Conservation (phyloP, 2,797 vertebrate genomes). For the Myiothlypis coronata region DNA sequence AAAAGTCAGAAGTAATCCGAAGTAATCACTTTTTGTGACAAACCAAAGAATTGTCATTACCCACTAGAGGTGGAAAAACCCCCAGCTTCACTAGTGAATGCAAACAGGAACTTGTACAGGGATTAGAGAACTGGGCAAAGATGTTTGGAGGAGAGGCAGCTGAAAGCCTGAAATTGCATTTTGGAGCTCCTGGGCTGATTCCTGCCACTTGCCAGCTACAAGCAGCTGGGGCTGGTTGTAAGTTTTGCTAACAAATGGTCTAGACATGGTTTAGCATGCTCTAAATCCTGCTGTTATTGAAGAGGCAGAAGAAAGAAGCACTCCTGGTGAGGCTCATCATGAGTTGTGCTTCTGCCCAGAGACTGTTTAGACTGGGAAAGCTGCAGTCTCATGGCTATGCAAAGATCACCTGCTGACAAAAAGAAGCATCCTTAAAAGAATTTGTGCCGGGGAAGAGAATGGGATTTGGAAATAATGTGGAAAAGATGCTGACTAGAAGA, state of each 20-base stretch:
- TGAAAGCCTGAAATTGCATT: background rate
- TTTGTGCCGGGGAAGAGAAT: background rate
- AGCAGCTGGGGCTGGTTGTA: background rate
- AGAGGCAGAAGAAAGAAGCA: background rate
- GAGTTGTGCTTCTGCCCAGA: background rate
- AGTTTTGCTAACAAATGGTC: background rate
- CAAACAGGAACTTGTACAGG: fast-evolving
- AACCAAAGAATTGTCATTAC: background rate
- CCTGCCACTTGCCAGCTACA: background rate
- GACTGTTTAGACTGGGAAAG: background rate
- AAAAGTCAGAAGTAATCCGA: no score
- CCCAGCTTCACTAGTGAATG: background rate
- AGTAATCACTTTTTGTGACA: background rate
- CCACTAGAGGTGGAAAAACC: fast-evolving
- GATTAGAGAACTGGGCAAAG: background rate
- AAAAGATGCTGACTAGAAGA: background rate
- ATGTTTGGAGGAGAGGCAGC: background rate
- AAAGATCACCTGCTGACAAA: background rate
- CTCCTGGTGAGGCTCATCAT: background rate
- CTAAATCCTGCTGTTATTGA: background rate
- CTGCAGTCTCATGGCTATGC: background rate
- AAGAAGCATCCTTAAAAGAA: background rate
- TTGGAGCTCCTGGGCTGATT: background rate
- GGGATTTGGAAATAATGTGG: background rate
- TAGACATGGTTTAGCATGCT: background rate